Base-by-base conservation (phyloP, 2,113 vertebrate genomes). In the Prolemur simus region DNA sequence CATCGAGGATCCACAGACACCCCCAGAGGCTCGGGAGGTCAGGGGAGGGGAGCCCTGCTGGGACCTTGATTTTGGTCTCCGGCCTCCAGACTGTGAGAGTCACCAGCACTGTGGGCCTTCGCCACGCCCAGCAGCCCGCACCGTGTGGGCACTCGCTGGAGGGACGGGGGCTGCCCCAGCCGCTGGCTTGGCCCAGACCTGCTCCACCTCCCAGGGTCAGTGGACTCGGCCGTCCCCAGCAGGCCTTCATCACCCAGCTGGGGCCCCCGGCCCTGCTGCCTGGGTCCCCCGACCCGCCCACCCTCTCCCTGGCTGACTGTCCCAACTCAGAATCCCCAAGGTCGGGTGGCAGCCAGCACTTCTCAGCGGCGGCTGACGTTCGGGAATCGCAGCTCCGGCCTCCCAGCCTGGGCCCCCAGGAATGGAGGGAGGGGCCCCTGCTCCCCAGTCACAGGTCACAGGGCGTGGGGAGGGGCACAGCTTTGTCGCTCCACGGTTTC, bases 211-310 rank as follows among this genome's bases (percentile, higher is more conserved):
- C 27, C 1, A 2, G 29, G 29, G 7, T 27, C 42, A 25, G 76
- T 68, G 27, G 52, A 63, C 60, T 23, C 56, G 8, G 21, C 60
- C 1, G 0, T 52, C 10, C 3, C 20, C 0, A 34, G 39, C 42
- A 49, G 9, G 12, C 32, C 9, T 89, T 32, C 17, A 3, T 34
- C 1, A 11, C 42, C 45, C 25, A 37, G 71, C 69, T 45, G 27
- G 20, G 21, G 13, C 34, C 32, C 27, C 17, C 0, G 3, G 6
- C 18, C 34, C 54, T 6, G 0, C 23, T 0, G 25, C 5, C 39
- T 39, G 34, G 34, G 23, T 23, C 13, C 23, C 68, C 34, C 25
- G 29, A 15, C 42, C 42, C 42, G 13, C 10, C 64, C 39, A 2
- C 37, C 27, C 18, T 25, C 13, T 45, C 20, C 52, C 49, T 69